Base-by-base conservation (phyloP, 2,797 vertebrate genomes). In the Arrhamphus sclerolepis region DNA sequence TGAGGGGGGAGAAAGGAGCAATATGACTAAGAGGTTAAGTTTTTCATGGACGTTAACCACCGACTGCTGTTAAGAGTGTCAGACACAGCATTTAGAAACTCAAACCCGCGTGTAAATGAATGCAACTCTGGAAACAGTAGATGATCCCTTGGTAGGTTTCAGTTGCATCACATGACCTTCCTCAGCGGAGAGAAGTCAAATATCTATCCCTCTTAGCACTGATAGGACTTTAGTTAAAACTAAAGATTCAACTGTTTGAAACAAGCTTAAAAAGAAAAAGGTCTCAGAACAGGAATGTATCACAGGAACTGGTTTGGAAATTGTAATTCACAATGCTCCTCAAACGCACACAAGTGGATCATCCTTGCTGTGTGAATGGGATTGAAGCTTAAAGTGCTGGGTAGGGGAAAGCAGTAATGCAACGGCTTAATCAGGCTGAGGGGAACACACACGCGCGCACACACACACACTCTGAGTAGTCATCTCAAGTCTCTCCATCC, bases 341-440 rank as follows among this genome's bases (percentile, higher is more conserved):
- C 17, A 49, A 18, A 42, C 59, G 55, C 46, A 55, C 41, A 56
- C 47, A 31, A n/a, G 56, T 55, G 54, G 50, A 77, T 72, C 64
- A 71, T 81, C 55, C 54, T 46, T 54, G 62, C 59, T 53, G 49
- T 55, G 61, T 70, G 71, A 58, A 70, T 40, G 58, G 66, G 62
- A 63, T 39, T 60, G 68, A 75, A 55, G 56, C 70, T 72, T 59
- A 69, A 74, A 75, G 72, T 83, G 75, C 80, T 73, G 67, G 72
- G 61, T 69, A 24, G 75, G 66, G 71, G 59, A 76, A 75, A 77
- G 55, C 61, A 72, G 63, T 79, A 87, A 87, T 73, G 59, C 75
- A 80, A 75, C 73, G 62, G 76, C 63, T 80, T 87, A 84, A 87
- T 81, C 72, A 75, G 78, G 59, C 77, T 51, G 56, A 79, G 54